These are phyloP conservation scores for Sarcophaga bullata DNA, from an alignment of 1,140 invertebrate species.

Conservation along the genomic window DNA sequence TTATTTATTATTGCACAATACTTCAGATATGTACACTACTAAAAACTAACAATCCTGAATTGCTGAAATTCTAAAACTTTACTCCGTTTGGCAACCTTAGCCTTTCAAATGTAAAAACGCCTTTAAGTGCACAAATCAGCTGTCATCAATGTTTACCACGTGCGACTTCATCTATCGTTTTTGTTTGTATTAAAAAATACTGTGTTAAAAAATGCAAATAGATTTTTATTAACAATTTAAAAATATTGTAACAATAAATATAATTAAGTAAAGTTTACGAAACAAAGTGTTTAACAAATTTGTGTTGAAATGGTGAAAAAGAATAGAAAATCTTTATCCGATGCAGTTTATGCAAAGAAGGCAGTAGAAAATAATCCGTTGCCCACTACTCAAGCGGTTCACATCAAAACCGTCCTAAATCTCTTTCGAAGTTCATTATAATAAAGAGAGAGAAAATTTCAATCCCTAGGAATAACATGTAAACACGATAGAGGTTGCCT, in stretches of 20 bases:
- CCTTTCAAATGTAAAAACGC: neutral
- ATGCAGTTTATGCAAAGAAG: conserved; percentile 67
- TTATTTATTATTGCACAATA: too few species aligned
- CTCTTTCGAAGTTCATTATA: conserved; percentile 91
- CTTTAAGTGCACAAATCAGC: neutral
- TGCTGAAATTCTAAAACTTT: too few species aligned
- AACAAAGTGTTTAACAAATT: too few species aligned
- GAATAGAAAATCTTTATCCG: conserved; percentile 67
- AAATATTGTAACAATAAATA: conserved; percentile 6
- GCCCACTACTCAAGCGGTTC: conserved; percentile 48
- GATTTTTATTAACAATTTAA: conserved; percentile 18
- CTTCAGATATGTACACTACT: too few species aligned
- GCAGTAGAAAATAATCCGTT: conserved; percentile 54
- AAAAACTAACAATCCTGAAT: too few species aligned
- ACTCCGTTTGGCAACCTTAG: neutral
- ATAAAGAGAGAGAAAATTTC: conserved; percentile 87
- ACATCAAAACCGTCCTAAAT: conserved; percentile 70
- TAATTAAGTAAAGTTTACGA: neutral
- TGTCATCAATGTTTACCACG: conserved; percentile 29
- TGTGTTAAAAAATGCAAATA: conserved; percentile 39
- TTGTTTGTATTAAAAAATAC: neutral
- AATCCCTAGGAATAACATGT: conserved; percentile 81
- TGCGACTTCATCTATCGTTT: conserved; percentile 16
- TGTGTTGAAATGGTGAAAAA: conserved; percentile 70
- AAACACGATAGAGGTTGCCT: conserved; percentile 87